These are phyloP conservation scores for Achlya flavicornis DNA, from an alignment of 2,888 invertebrate genomes.

Conservation along the genomic window DNA sequence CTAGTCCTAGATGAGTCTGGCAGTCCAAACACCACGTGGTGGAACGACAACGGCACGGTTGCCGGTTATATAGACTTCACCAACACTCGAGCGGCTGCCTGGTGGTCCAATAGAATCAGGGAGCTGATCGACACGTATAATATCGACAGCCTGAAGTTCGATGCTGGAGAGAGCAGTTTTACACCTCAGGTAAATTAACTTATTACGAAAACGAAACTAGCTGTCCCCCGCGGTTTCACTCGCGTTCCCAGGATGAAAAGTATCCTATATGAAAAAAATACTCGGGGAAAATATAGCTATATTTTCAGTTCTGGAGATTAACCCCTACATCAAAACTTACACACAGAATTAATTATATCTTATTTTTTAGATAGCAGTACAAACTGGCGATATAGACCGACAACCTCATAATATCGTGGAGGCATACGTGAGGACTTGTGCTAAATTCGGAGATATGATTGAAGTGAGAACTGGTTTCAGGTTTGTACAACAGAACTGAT, in stretches of 20 bases:
- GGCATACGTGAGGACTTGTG: constrained; percentile 82
- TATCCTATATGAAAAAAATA: too few relatives aligned
- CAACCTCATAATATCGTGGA: constrained; percentile 84
- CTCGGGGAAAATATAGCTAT: too few relatives aligned
- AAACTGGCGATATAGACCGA: constrained; percentile 66
- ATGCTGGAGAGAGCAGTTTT: constrained; percentile 90
- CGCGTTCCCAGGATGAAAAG: too few relatives aligned
- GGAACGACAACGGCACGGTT: constrained; percentile 75
- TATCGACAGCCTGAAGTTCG: constrained; percentile 91
- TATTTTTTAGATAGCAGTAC: constrained; percentile 62
- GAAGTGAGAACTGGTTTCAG: constrained; percentile 78
- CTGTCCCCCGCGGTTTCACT: too few relatives aligned
- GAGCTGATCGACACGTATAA: constrained; percentile 83
- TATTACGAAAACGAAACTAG: too few relatives aligned
- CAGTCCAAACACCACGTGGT: constrained; percentile 77
- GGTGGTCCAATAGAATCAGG: constrained; percentile 83
- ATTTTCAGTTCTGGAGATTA: too few relatives aligned
- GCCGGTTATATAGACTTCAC: constrained; percentile 89
- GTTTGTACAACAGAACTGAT: constrained; percentile 36
- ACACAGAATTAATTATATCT: too few relatives aligned
- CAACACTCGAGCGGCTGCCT: constrained; percentile 86
- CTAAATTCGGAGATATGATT: constrained; percentile 85
- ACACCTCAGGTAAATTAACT: constrained; percentile 78
- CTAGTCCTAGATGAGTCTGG: constrained; percentile 76
- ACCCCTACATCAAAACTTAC: too few relatives aligned